Evolutionary conservation across 2,113 vertebrate species (phyloP).

Genomic region (Gobius niger): DNA sequence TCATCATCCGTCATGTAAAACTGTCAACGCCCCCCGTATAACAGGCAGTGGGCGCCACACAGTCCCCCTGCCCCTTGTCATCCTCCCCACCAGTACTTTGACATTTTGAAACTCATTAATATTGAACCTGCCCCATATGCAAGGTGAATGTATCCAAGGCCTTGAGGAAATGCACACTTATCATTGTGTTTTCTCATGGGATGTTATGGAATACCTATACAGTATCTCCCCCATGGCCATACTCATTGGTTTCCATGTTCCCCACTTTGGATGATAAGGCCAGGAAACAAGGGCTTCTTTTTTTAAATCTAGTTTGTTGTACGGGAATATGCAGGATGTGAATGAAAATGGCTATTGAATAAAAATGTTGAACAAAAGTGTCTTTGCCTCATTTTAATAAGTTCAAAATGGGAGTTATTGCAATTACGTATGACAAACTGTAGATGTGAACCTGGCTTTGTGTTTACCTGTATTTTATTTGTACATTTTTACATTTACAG

Average conservation of each 20-base stretch:
- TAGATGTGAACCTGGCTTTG: no score
- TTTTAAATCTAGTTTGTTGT: slow-evolving; percentile 6
- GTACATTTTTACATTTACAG: neutral
- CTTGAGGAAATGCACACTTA: neutral
- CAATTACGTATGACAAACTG: no score
- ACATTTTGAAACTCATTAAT: slow-evolving; percentile 28
- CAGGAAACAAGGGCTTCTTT: slow-evolving; percentile 5
- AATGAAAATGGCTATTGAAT: no score
- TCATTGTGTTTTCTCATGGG: slow-evolving; percentile 9
- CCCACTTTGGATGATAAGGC: slow-evolving; percentile 33
- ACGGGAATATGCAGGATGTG: neutral
- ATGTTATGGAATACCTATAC: neutral
- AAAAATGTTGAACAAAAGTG: no score
- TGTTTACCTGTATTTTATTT: neutral
- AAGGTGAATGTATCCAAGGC: slow-evolving; percentile 9
- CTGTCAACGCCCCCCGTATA: slow-evolving; percentile 17
- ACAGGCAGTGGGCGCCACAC: slow-evolving; percentile 3
- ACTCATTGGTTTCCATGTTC: slow-evolving; percentile 36
- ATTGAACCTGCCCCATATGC: slow-evolving; percentile 28
- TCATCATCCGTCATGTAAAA: slow-evolving; percentile 40
- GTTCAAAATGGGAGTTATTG: no score
- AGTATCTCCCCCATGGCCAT: slow-evolving; percentile 12
- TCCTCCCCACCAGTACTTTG: slow-evolving; percentile 34
- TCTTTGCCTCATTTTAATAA: no score
- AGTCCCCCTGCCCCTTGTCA: slow-evolving; percentile 7